Conservation (phyloP, 2,797 vertebrate species). For the Pantherophis vulpinus region DNA sequence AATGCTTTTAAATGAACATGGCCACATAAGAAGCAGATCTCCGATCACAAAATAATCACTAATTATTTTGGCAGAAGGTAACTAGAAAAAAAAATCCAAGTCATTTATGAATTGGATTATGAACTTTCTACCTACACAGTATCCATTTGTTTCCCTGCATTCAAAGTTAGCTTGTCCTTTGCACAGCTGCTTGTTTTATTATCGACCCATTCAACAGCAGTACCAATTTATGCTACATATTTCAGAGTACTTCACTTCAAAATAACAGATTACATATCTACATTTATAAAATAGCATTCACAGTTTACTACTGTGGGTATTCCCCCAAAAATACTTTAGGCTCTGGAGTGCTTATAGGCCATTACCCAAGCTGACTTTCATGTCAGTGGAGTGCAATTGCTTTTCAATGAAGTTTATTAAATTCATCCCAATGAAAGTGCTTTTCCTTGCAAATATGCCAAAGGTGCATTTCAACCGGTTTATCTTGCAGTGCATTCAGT, state of each 20-base stretch:
- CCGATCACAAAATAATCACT: background rate
- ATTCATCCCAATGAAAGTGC: conserved; percentile 1
- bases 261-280: conserved; percentile 72
- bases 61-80: background rate
- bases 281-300: conserved; percentile 71
- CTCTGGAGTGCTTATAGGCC: conserved; percentile 66
- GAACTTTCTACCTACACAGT: background rate
- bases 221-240: conserved; percentile 88
- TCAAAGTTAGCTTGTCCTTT: conserved; percentile 76
- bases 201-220: conserved; percentile 78
- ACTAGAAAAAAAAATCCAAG: background rate
- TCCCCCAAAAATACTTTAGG: conserved; percentile 61
- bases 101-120: background rate
- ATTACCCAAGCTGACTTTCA: conserved; percentile 2
- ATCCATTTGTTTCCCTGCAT: conserved; percentile 50
- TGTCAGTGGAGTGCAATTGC: background rate
- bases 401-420: background rate
- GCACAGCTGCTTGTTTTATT: conserved; percentile 77
- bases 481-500: conserved; percentile 1
- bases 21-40: background rate
- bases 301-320: conserved; percentile 67
- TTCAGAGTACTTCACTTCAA: conserved; percentile 73
- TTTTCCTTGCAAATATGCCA: conserved; percentile 8
- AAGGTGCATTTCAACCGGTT: conserved; percentile 19
- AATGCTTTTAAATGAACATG: background rate